Percentiles rank a stretch among this genome's conserved stretches.
These are phyloP conservation scores for Rhinichthys osculus DNA, from an alignment of 2,797 vertebrate species.

Conservation along the genomic window DNA sequence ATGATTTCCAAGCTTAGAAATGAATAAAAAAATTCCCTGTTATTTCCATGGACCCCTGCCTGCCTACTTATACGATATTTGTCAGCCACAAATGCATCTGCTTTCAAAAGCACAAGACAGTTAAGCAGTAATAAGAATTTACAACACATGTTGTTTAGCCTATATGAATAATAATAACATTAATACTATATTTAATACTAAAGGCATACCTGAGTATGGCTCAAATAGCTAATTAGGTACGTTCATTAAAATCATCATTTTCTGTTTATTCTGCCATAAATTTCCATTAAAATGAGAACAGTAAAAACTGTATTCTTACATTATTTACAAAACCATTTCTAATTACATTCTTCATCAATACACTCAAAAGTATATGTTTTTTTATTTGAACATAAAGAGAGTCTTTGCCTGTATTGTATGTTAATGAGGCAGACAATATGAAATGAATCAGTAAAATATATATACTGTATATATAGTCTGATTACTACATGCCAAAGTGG, in stretches of 20 bases:
- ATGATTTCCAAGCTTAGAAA: background rate
- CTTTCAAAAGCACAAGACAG: background rate
- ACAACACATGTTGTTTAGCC: background rate
- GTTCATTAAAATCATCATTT: background rate
- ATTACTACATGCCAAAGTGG: constrained; percentile 32
- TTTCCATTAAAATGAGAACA: background rate
- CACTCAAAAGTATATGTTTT: background rate
- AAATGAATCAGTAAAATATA: background rate
- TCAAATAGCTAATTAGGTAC: background rate
- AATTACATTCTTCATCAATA: constrained; percentile 5
- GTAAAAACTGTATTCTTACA: background rate
- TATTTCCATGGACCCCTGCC: background rate
- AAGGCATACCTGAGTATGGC: background rate
- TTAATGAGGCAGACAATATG: background rate
- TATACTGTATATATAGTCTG: background rate
- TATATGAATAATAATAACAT: background rate
- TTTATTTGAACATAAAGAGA: background rate
- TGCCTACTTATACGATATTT: background rate
- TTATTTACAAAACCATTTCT: constrained; percentile 21
- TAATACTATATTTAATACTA: background rate
- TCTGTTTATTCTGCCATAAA: background rate
- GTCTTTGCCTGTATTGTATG: background rate
- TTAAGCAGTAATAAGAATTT: background rate
- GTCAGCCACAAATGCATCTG: background rate
- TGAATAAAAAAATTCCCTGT: background rate